Evolutionary conservation across 2,797 vertebrate species (phyloP).

Genomic region (Microcaecilia unicolor): DNA sequence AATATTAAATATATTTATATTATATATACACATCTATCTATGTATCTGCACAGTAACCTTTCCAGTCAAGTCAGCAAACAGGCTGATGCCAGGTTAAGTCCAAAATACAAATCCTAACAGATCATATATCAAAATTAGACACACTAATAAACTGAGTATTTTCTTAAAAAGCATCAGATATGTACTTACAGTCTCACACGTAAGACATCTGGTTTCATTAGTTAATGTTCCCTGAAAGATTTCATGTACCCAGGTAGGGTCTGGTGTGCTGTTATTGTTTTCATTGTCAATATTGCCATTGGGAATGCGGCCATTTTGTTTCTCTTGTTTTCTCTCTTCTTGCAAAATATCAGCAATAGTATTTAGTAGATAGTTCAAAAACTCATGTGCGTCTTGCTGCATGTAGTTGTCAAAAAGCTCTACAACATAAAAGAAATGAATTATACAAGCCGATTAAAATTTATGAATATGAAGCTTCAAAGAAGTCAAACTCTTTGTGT

Average conservation of each 20-base stretch:
- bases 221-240: conserved; percentile 76
- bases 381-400: conserved; percentile 72
- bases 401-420: conserved; percentile 71
- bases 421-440: conserved; percentile 17
- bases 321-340: conserved; percentile 66
- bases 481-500: too few relatives aligned
- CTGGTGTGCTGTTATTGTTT: conserved; percentile 46
- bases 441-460: not conserved
- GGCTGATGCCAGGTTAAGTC: too few relatives aligned
- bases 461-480: not conserved
- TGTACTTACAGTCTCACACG: conserved; percentile 70
- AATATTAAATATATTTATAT: too few relatives aligned
- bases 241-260: conserved; percentile 62
- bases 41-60: too few relatives aligned
- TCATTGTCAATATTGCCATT: conserved; percentile 79
- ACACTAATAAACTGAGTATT: too few relatives aligned
- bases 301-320: conserved; percentile 60
- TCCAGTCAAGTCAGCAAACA: too few relatives aligned
- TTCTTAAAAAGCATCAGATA: not conserved
- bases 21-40: too few relatives aligned
- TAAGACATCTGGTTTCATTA: conserved; percentile 74
- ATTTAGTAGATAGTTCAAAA: conserved; percentile 67
- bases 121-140: too few relatives aligned
- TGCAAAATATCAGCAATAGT: conserved; percentile 69
- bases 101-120: too few relatives aligned